Conservation (phyloP, 2,113 vertebrate genomes). For the Murina feae region DNA sequence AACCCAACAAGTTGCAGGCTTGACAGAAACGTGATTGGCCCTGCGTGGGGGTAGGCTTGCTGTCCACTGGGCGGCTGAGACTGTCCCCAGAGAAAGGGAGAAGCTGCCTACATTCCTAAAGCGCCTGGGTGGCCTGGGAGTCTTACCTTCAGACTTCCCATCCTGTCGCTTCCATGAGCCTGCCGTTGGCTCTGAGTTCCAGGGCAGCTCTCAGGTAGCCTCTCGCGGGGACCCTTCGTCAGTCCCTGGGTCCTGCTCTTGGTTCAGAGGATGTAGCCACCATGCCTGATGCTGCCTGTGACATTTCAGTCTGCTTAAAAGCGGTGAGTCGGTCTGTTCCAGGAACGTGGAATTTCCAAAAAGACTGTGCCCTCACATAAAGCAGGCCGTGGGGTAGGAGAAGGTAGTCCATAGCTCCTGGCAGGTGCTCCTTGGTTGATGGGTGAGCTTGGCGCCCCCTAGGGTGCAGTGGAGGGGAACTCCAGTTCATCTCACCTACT, state of each 20-base stretch:
- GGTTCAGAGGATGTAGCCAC: not conserved
- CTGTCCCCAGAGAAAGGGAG: not conserved
- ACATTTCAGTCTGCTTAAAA: not conserved
- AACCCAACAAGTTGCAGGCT: not conserved
- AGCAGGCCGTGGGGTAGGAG: not conserved
- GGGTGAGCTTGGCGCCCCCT: not conserved
- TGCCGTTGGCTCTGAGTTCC: not conserved
- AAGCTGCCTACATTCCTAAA: not conserved
- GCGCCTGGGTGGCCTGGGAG: not conserved
- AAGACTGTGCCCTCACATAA: not conserved
- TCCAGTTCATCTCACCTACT: not conserved
- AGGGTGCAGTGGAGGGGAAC: not conserved
- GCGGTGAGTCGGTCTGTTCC: not conserved
- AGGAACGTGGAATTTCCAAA: not conserved
- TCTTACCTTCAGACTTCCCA: not conserved
- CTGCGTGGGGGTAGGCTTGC: not conserved
- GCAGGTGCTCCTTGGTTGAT: not conserved
- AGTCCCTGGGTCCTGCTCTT: not conserved
- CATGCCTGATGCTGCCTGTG: not conserved
- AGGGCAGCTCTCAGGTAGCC: not conserved
- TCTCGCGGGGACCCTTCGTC: not conserved
- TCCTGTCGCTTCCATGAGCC: not conserved
- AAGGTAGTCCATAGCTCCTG: not conserved
- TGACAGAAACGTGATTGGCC: not conserved
- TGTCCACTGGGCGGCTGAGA: not conserved